Conservation (phyloP, 1,140 invertebrate species). For the Caenorhabditis brenneri region DNA sequence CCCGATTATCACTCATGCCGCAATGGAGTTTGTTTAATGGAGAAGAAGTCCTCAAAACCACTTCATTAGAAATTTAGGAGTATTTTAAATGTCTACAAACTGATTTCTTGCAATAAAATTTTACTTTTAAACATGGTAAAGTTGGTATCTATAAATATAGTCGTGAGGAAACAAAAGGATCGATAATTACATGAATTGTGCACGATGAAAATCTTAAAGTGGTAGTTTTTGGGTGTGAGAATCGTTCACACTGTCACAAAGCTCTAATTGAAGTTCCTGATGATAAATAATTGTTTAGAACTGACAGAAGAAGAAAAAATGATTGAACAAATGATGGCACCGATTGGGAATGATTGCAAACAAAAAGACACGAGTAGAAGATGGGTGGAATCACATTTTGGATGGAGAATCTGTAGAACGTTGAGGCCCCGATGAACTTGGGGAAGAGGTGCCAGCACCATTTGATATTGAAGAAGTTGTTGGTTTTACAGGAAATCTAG, state of each 20-base stretch:
- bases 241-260: slow-evolving; percentile 8
- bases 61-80: background rate
- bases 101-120: background rate
- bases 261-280: slow-evolving; percentile 8
- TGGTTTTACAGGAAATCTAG: background rate
- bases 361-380: background rate
- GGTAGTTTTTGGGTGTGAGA: background rate
- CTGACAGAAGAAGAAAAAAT: background rate
- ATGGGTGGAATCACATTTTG: background rate
- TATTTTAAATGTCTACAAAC: background rate
- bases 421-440: background rate
- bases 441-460: background rate
- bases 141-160: background rate
- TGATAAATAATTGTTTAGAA: background rate
- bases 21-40: background rate
- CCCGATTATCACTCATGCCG: slow-evolving; percentile 5
- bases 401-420: slow-evolving; percentile 1
- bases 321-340: slow-evolving; percentile 10
- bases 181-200: background rate
- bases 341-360: background rate
- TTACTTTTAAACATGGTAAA: background rate
- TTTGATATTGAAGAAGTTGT: background rate
- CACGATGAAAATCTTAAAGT: background rate
- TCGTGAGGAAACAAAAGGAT: background rate
- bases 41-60: background rate